phyloP scores from a whole-genome alignment of 2,797 vertebrate genomes.

The Hydrolagus colliei region DNA sequence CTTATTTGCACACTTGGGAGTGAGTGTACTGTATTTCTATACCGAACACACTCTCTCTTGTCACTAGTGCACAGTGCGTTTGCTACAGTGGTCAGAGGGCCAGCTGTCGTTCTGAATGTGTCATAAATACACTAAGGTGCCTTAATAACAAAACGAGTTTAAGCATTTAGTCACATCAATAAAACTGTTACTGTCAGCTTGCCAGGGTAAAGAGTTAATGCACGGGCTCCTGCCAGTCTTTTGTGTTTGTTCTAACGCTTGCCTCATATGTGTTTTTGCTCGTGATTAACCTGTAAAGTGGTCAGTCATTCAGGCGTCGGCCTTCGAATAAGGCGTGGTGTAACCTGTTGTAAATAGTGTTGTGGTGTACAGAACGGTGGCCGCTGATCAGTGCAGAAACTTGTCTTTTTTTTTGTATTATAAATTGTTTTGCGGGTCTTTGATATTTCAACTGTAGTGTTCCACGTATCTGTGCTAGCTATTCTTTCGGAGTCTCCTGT shows the following conservation, averaged over 20 bases:
- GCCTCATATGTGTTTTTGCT: not conserved
- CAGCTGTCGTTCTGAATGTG: not conserved
- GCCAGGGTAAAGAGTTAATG: no score
- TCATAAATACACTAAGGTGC: conserved; percentile 22
- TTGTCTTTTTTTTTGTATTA: not conserved
- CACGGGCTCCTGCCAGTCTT: not conserved
- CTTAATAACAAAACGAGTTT: conserved; percentile 22
- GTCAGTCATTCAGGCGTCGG: not conserved
- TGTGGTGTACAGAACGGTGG: conserved; percentile 19
- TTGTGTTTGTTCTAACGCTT: not conserved
- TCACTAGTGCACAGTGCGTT: not conserved
- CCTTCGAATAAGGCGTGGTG: not conserved
- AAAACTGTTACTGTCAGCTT: conserved; percentile 4
- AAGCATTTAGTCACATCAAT: not conserved
- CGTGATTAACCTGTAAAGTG: not conserved
- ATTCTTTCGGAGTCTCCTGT: not conserved
- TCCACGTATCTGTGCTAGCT: conserved; percentile 27
- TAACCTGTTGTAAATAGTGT: conserved; percentile 24
- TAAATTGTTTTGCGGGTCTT: conserved; percentile 15
- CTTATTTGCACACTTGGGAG: conserved; percentile 14
- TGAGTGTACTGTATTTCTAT: not conserved
- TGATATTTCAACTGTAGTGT: not conserved
- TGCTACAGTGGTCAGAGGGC: not conserved
- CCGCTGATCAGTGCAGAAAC: not conserved
- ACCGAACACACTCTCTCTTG: not conserved